Evolutionary conservation across 2,888 invertebrate species (phyloP).

Genomic region (Mesorhabditis spiculigera): DNA sequence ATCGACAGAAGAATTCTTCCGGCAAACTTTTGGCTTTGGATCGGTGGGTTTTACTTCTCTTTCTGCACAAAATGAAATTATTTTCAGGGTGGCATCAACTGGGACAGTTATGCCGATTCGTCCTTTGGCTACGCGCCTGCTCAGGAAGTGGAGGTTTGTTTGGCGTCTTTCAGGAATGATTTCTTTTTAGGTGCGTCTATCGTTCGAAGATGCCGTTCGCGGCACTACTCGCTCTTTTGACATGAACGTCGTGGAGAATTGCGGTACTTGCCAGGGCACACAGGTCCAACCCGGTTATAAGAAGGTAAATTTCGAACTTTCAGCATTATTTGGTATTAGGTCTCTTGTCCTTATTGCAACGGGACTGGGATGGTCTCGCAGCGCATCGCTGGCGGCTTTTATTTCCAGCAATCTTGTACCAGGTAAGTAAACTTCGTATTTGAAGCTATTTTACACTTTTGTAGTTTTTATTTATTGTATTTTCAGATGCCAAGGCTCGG

Average conservation of each 20-base stretch:
- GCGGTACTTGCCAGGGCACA: slow-evolving; percentile 80
- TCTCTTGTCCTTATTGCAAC: slow-evolving; percentile 85
- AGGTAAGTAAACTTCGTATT: not conserved
- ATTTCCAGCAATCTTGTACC: slow-evolving; percentile 36
- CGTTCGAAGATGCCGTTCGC: slow-evolving; percentile 85
- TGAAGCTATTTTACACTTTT: not conserved
- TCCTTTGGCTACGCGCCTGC: slow-evolving; percentile 43
- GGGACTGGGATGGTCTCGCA: slow-evolving; percentile 84
- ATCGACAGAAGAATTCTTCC: slow-evolving; percentile 81
- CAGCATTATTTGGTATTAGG: slow-evolving; percentile 45
- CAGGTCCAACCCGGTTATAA: slow-evolving; percentile 88
- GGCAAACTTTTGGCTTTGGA: slow-evolving; percentile 60
- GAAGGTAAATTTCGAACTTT: slow-evolving; percentile 64
- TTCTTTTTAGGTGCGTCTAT: slow-evolving; percentile 10
- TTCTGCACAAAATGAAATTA: slow-evolving; percentile 61
- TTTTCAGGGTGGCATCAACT: slow-evolving; percentile 26
- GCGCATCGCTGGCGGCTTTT: slow-evolving; percentile 63
- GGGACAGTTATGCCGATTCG: slow-evolving; percentile 49
- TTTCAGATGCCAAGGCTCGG: slow-evolving; percentile 87
- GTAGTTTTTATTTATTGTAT: slow-evolving; percentile 65
- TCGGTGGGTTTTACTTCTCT: not conserved
- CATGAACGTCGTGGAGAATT: slow-evolving; percentile 86
- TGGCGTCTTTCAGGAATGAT: not conserved
- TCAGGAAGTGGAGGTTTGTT: slow-evolving; percentile 60
- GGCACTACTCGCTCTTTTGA: slow-evolving; percentile 64